Conservation (phyloP, 1,140 invertebrate genomes). For the Hyphantria cunea region DNA sequence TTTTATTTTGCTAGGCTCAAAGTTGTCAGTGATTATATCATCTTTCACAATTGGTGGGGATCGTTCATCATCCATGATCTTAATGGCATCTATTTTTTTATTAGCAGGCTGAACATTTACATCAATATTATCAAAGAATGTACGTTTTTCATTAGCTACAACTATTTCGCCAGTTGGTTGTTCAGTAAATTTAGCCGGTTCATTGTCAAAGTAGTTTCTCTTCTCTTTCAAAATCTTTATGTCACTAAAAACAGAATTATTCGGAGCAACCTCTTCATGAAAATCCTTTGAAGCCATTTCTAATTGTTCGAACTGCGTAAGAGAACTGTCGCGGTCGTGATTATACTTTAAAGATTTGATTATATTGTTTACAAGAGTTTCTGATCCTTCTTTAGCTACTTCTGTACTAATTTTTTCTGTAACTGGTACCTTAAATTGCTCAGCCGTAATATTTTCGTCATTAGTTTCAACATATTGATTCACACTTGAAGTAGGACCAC, state of each 20-base stretch:
- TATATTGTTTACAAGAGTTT: constrained; percentile 38
- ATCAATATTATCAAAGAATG: constrained; percentile 48
- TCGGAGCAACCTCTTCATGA: constrained; percentile 21
- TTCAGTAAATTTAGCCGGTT: constrained; percentile 4
- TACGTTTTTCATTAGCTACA: constrained; percentile 38
- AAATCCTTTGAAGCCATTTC: constrained; percentile 48
- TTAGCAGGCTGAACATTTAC: constrained; percentile 21
- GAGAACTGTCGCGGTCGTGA: constrained; percentile 45
- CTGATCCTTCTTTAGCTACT: constrained; percentile 29
- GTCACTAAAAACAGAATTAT: constrained; percentile 33
- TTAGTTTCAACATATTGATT: constrained; percentile 17
- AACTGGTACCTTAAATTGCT: constrained; percentile 5
- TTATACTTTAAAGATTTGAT: constrained; percentile 35
- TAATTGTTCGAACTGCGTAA: constrained; percentile 64
- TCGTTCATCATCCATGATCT: constrained; percentile 40
- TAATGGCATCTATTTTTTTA: constrained; percentile 33
- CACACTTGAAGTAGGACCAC: constrained; percentile 12
- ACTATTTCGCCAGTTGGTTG: neutral
- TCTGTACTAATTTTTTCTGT: neutral
- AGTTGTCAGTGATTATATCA: constrained; percentile 37
- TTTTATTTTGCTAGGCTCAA: constrained; percentile 55
- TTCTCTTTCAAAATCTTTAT: constrained; percentile 49
- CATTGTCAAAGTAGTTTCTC: constrained; percentile 25
- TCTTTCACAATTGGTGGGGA: constrained; percentile 65
- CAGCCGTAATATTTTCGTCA: neutral